A percentile compares a stretch with the other conserved stretches of the same genome.
Evolutionary conservation across 2,888 invertebrate species (phyloP).

Genomic region (Chymomyza fuscimana): DNA sequence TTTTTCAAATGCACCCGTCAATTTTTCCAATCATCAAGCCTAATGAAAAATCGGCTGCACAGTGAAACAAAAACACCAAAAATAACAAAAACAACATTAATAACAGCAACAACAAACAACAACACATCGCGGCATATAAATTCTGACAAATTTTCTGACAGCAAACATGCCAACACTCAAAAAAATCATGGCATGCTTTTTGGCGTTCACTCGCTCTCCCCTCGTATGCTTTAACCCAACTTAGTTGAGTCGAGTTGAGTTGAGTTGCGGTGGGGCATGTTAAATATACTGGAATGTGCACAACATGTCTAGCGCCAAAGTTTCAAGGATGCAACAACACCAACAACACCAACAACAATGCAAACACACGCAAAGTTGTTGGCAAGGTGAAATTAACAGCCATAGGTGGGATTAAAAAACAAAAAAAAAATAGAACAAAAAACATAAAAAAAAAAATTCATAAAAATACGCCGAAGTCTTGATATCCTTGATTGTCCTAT

Average conservation of each 20-base stretch:
- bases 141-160: conserved; percentile 74
- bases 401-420: neutral
- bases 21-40: conserved; percentile 69
- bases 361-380: conserved; percentile 13
- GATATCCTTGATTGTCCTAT: no score
- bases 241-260: conserved; percentile 25
- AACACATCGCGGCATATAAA: conserved; percentile 35
- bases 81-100: conserved; percentile 8
- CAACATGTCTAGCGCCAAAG: conserved; percentile 53
- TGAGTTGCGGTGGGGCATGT: conserved; percentile 73
- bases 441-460: neutral
- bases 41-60: conserved; percentile 63
- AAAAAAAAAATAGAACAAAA: neutral
- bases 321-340: conserved; percentile 57
- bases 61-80: conserved; percentile 24
- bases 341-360: conserved; percentile 5
- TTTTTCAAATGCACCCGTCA: conserved; percentile 63
- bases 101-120: conserved; percentile 3
- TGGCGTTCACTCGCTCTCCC: conserved; percentile 12
- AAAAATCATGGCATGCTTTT: conserved; percentile 57
- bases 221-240: conserved; percentile 2
- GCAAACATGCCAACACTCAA: conserved; percentile 74
- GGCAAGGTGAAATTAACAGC: neutral
- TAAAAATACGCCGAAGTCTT: neutral
- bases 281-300: conserved; percentile 71